Conservation (phyloP, 2,797 vertebrate genomes). For the Crax fasciolata region DNA sequence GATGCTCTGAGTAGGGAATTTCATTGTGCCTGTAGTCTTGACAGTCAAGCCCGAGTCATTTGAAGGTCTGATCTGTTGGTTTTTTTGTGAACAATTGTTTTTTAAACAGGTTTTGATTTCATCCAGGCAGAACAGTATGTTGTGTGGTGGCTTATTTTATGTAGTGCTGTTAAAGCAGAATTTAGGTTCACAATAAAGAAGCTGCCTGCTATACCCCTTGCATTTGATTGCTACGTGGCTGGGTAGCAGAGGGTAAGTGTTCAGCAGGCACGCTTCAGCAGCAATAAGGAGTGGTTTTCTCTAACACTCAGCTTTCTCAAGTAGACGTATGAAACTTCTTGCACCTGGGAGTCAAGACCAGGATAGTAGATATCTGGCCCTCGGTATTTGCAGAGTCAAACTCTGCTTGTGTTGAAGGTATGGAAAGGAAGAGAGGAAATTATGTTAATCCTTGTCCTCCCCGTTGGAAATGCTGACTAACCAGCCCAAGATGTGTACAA, state of each 20-base stretch:
- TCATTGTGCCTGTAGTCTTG: neutral
- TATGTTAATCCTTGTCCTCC: neutral
- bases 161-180: neutral
- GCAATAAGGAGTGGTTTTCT: neutral
- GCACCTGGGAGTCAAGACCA: neutral
- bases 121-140: neutral
- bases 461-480: neutral
- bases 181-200: neutral
- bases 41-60: rapidly evolving
- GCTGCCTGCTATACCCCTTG: neutral
- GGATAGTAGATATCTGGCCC: rapidly evolving
- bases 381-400: neutral
- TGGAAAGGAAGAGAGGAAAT: neutral
- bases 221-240: rapidly evolving
- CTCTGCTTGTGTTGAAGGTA: rapidly evolving
- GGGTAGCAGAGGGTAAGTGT: neutral
- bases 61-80: rapidly evolving
- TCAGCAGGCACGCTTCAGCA: neutral
- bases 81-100: neutral
- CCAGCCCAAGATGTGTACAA: neutral
- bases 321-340: neutral
- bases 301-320: neutral
- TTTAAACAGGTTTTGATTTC: neutral
- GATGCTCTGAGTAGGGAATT: neutral
- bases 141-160: neutral